Evolutionary conservation across 2,113 vertebrate species (phyloP), one percentile per base, ranked within the genome.

Genomic region (Daboia siamensis): DNA sequence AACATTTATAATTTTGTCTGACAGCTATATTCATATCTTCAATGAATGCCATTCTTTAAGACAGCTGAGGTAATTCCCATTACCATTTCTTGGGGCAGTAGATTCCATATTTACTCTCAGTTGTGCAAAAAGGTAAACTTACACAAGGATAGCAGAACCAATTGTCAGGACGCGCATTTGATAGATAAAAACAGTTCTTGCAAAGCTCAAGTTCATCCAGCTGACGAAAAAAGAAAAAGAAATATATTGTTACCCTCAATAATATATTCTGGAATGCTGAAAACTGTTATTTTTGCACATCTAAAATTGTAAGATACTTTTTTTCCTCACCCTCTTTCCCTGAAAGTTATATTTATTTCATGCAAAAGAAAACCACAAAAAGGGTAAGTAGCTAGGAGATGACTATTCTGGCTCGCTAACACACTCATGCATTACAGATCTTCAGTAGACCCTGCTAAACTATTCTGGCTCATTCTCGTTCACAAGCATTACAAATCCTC

Each of bases 101-200:
- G 6, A 89, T 57, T 11, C 39, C 9, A 57, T 3, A 85, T 51
- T n/a, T 69, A 74, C 29, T 39, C 8, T 26, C 17, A 56, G 5
- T 44, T 21, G 20, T 90, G n/a, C 21, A 56, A 64, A 86, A 20
- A 90, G 54, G 12, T 33, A 93, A 97, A 98, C 98, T 97, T 98
- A 99, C 99, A 93, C 99, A 99, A 84, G 99, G 99, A 93, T 99
- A 99, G 98, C 99, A 99, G 97, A 99, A 99, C 99, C 99, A 99
- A 96, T 99, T 99, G 97, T 99, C 99, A 2, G 99, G 99, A 95
- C 99, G 98, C 0, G 99, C 99, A 12, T 99, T 99, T 56, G 99
- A 99, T 96, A 99, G 97, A 97, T 99, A 99, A 97, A 99, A 99
- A 95, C 99, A 99, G 95, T 98, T 99, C 98, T 99, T 99, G 97